Evolutionary conservation across 2,797 vertebrate genomes (phyloP).

Genomic region (Odontamblyopus rebecca): DNA sequence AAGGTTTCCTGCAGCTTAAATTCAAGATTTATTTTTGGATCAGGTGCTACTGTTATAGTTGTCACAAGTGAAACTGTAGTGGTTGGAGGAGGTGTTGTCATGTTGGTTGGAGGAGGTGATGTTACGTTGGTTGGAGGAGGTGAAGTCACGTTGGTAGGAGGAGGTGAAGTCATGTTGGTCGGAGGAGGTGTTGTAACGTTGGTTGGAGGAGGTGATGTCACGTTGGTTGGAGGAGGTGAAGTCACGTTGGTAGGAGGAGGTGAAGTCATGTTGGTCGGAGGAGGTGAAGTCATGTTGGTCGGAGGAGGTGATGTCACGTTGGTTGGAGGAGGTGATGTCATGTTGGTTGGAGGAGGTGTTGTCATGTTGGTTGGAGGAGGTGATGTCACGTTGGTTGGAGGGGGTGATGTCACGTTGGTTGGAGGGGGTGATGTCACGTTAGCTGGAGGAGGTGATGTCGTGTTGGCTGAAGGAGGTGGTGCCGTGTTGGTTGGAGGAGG

Average conservation of each 20-base stretch:
- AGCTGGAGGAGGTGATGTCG: not conserved
- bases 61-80: not conserved
- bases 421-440: not conserved
- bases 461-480: not conserved
- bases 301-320: not conserved
- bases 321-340: no score
- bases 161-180: not conserved
- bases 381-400: not conserved
- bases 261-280: not conserved
- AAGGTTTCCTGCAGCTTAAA: not conserved
- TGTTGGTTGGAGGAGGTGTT: not conserved
- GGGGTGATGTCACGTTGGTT: not conserved
- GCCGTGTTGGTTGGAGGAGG: not conserved
- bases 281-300: not conserved
- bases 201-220: no score
- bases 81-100: not conserved
- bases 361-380: not conserved
- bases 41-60: not conserved
- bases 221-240: not conserved
- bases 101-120: not conserved
- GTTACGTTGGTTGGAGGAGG: no score
- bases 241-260: not conserved
- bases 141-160: not conserved
- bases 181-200: not conserved
- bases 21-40: not conserved